phyloP scores from a whole-genome alignment of 2,888 invertebrate species.

The Rhopalosiphum nymphaeae region DNA sequence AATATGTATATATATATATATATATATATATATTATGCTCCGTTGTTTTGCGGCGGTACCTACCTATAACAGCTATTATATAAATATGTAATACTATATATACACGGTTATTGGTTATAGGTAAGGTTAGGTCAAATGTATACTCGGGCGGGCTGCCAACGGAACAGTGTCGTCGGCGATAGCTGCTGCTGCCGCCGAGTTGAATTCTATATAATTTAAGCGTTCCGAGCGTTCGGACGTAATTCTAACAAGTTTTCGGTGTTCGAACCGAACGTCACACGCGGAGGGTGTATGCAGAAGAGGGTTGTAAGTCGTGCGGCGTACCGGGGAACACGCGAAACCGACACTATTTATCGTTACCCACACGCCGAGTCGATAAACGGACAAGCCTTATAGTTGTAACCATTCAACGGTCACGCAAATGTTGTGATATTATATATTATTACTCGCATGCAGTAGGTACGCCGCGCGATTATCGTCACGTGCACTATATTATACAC shows the following conservation, averaged over 20 bases:
- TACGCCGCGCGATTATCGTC: not conserved
- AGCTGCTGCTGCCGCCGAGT: too few relatives aligned
- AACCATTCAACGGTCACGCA: constrained; percentile 31
- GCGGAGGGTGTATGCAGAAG: not conserved
- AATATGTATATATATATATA: not conserved
- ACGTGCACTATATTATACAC: not conserved
- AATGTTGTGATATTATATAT: not conserved
- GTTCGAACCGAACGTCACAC: not conserved
- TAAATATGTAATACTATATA: not conserved
- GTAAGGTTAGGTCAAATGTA: not conserved
- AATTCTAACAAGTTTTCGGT: not conserved
- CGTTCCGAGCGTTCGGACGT: not conserved
- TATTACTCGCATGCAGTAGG: not conserved
- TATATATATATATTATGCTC: not conserved
- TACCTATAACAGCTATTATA: not conserved
- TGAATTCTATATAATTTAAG: not conserved
- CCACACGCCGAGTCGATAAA: not conserved
- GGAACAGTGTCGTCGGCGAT: not conserved
- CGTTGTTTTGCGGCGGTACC: not conserved
- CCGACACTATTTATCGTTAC: not conserved
- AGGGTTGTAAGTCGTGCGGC: not conserved
- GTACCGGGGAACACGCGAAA: not conserved
- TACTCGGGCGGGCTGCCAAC: not conserved
- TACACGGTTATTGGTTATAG: not conserved
- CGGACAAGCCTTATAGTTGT: not conserved